These are phyloP conservation scores for Festucalex cinctus DNA, from an alignment of 2,113 vertebrate genomes.

Conservation along the genomic window DNA sequence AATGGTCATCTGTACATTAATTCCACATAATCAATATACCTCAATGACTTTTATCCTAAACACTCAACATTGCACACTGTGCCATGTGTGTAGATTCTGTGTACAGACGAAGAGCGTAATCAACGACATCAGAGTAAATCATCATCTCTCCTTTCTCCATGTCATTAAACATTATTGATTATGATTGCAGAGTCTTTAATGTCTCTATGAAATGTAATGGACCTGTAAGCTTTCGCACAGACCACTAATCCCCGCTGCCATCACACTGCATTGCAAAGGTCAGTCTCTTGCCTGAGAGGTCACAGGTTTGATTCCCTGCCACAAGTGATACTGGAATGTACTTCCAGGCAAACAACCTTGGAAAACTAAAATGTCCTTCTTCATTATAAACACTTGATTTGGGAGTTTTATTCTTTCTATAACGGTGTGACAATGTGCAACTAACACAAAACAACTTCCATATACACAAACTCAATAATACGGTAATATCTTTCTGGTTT, in stretches of 20 bases:
- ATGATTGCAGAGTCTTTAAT: conserved; percentile 36
- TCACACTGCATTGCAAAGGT: conserved; percentile 19
- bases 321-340: background rate
- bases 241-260: conserved; percentile 21
- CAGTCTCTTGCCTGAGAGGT: conserved; percentile 6
- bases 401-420: too few species aligned
- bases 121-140: conserved; percentile 10
- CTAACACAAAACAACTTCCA: too few species aligned
- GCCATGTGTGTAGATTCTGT: background rate
- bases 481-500: too few species aligned
- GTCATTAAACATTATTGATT: conserved; percentile 52
- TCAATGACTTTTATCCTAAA: background rate
- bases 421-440: too few species aligned
- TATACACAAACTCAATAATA: too few species aligned
- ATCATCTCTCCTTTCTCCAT: conserved; percentile 10
- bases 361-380: background rate
- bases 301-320: conserved; percentile 8
- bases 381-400: background rate
- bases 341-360: background rate
- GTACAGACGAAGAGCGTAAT: conserved; percentile 1
- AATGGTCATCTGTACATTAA: conserved; percentile 6
- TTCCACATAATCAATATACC: conserved; percentile 8
- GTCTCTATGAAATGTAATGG: conserved; percentile 43
- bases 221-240: conserved; percentile 29
- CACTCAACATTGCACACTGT: conserved; percentile 3